Base-by-base conservation (phyloP, 2,797 vertebrate species). In the Syndactyla subalaris region DNA sequence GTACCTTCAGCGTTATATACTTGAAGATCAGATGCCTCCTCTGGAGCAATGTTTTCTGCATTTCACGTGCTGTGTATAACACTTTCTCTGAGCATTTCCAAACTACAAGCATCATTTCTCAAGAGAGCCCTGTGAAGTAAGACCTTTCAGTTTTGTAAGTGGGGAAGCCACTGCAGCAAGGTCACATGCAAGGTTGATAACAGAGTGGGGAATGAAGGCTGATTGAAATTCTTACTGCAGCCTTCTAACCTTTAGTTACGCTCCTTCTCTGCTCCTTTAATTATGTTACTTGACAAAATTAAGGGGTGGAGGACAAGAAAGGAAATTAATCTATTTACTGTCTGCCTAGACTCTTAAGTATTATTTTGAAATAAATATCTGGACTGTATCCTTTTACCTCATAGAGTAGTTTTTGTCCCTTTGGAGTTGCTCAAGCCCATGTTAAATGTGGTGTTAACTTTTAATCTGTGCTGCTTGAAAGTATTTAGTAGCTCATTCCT, bases 261-360 rank as follows among this genome's bases (percentile, higher is more conserved):
- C 67, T 92, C 54, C 48, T 88, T 36, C 51, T 81, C 38, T 93
- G 70, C 43, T 75, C 70, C 92, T 91, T 78, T 96, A 95, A 89
- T 94, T 88, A 89, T 24, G 38, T 92, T 92, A 75, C 51, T 79
- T 93, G 83, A 76, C 79, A 76, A 87, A 96, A 94, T 92, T 76
- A 90, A 90, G 93, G 83, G 91, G 91, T 72, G 85, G 59, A 95
- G 71, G 34, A 88, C 41, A 57, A 89, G 85, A 70, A 70, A 57
- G 78, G 29, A 61, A 90, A 88, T 81, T 78, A 66, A 74, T 92
- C 76, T 92, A 61, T 86, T 94, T 91, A 58, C 85, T 85, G 54
- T 83, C 66, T 93, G 77, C 88, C 46, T 88, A 52, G 84, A 54
- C 58, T 79, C 10, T 0, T 78, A 81, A 82, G 36, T 67, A 26